Evolutionary conservation across 1,140 invertebrate species (phyloP).

Genomic region (Bombyx mori): ASM3026992v2 NC_085124.1:5871001-5871500

Average conservation of each 20-base stretch:
- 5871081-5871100: slow-evolving; percentile 2
- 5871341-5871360: slow-evolving; percentile 52
- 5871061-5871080: slow-evolving; percentile 14
- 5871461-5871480: slow-evolving; percentile 49
- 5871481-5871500: slow-evolving; percentile 52
- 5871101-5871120: slow-evolving; percentile 3
- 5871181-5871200: slow-evolving; percentile 46
- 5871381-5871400: slow-evolving; percentile 55
- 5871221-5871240: slow-evolving; percentile 6
- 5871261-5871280: slow-evolving; percentile 6
- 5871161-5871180: slow-evolving; percentile 51
- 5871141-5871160: slow-evolving; percentile 55
- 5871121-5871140: neutral
- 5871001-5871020: slow-evolving; percentile 47
- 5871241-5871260: slow-evolving; percentile 6
- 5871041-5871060: slow-evolving; percentile 6
- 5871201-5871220: slow-evolving; percentile 18
- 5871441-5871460: slow-evolving; percentile 57
- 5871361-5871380: slow-evolving; percentile 51
- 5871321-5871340: slow-evolving; percentile 38
- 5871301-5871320: slow-evolving; percentile 17
- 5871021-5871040: slow-evolving; percentile 28
- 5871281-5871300: neutral
- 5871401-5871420: slow-evolving; percentile 46
- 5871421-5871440: slow-evolving; percentile 49